phyloP scores from a whole-genome alignment of 2,113 vertebrate species.

The Nibea albiflora region DNA sequence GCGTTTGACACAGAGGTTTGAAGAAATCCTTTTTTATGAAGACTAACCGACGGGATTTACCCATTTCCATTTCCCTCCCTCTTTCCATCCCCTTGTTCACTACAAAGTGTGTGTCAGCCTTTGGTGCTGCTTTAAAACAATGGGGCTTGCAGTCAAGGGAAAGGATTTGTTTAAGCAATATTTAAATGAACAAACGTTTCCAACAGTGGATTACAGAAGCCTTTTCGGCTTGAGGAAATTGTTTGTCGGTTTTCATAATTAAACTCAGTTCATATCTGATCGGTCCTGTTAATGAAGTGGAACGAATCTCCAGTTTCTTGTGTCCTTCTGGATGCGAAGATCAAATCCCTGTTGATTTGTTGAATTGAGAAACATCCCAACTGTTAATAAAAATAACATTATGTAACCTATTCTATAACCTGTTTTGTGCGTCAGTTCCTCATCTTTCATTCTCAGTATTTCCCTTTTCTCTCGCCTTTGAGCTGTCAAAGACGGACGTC shows the following conservation, averaged over 20 bases:
- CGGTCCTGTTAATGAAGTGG: not conserved
- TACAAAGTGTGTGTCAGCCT: slow-evolving; percentile 11
- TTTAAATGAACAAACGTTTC: slow-evolving; percentile 29
- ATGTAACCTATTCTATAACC: not conserved
- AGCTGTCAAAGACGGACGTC: not conserved
- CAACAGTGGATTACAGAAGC: slow-evolving; percentile 14
- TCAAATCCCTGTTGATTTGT: not conserved
- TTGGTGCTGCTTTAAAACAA: slow-evolving; percentile 35
- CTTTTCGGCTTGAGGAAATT: slow-evolving; percentile 1
- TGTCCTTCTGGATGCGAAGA: not conserved
- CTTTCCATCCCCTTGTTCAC: not conserved
- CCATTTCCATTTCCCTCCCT: not conserved
- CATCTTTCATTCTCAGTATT: not conserved
- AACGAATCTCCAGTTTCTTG: not conserved
- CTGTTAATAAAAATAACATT: not conserved
- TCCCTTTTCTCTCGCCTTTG: not conserved
- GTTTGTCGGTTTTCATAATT: slow-evolving; percentile 14
- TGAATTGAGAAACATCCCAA: not conserved
- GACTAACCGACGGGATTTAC: slow-evolving; percentile 23
- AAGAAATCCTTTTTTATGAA: slow-evolving; percentile 42
- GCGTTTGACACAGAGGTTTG: slow-evolving; percentile 43
- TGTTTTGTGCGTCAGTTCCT: not conserved
- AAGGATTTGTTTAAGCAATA: slow-evolving; percentile 34
- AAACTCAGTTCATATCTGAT: slow-evolving; percentile 16
- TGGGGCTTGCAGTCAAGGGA: not conserved